Percentiles rank a stretch among this genome's conserved stretches.
Evolutionary conservation across 2,113 vertebrate species (phyloP).

Genomic region (Argyrosomus japonicus): DNA sequence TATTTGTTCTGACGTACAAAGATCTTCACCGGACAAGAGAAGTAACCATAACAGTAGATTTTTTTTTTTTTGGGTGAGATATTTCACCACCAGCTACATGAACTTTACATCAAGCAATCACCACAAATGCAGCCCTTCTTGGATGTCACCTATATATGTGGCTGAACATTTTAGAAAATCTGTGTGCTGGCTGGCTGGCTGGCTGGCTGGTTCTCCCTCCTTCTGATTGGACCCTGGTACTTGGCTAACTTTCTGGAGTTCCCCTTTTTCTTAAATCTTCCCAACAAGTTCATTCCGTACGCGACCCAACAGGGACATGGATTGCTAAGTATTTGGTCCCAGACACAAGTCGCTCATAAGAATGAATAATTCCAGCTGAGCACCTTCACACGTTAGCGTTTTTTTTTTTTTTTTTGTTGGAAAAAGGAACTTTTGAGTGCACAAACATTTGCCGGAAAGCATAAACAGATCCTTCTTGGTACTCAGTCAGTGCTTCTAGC

Average conservation of each 20-base stretch:
- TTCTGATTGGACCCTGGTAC: constrained; percentile 13
- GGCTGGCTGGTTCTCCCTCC: constrained; percentile 11
- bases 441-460: neutral
- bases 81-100: constrained; percentile 26
- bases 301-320: neutral
- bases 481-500: constrained; percentile 20
- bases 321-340: constrained; percentile 49
- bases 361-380: constrained; percentile 28
- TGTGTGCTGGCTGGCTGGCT: no score
- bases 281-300: neutral
- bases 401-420: neutral
- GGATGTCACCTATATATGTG: neutral
- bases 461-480: neutral
- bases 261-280: neutral
- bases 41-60: neutral
- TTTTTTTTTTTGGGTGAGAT: neutral
- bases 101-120: constrained; percentile 3
- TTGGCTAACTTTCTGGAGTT: neutral
- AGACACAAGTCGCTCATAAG: constrained; percentile 13
- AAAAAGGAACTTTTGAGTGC: neutral
- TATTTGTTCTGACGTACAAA: constrained; percentile 21
- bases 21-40: neutral
- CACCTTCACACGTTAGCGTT: constrained; percentile 42
- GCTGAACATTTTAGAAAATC: neutral
- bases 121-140: constrained; percentile 4